These are phyloP conservation scores for Chironomus riparius DNA, from an alignment of 2,888 invertebrate genomes.

Conservation along the genomic window DNA sequence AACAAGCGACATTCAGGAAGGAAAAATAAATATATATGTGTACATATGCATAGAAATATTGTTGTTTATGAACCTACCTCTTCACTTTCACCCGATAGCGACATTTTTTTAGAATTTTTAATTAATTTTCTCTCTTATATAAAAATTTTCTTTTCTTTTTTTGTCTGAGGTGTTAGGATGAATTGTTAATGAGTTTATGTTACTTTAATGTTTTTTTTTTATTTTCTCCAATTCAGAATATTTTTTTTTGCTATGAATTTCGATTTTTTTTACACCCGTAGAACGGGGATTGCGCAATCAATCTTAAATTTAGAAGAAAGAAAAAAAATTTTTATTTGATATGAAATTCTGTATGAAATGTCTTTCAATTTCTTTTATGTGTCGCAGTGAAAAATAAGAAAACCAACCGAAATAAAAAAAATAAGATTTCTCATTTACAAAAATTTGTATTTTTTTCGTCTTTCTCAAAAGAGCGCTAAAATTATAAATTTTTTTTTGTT, in stretches of 20 bases:
- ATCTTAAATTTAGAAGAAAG: background rate
- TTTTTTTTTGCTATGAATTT: background rate
- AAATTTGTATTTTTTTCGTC: background rate
- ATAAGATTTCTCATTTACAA: background rate
- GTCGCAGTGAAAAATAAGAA: no score
- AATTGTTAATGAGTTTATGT: background rate
- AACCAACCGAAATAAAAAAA: no score
- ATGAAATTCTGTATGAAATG: background rate
- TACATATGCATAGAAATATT: no score
- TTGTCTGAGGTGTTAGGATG: background rate
- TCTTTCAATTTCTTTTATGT: no score
- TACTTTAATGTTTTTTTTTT: background rate
- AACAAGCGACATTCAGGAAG: no score
- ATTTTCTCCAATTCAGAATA: background rate
- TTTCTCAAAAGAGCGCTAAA: slow-evolving; percentile 6
- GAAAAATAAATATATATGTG: no score
- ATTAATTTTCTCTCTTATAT: background rate
- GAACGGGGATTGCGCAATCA: background rate
- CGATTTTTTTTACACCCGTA: background rate
- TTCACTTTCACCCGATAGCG: background rate
- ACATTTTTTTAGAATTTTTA: background rate
- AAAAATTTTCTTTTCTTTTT: background rate
- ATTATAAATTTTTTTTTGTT: background rate
- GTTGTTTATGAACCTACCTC: background rate
- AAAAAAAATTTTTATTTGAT: background rate